Evolutionary conservation across 2,797 vertebrate genomes (phyloP).

Genomic region (Sorex maritimensis): DNA sequence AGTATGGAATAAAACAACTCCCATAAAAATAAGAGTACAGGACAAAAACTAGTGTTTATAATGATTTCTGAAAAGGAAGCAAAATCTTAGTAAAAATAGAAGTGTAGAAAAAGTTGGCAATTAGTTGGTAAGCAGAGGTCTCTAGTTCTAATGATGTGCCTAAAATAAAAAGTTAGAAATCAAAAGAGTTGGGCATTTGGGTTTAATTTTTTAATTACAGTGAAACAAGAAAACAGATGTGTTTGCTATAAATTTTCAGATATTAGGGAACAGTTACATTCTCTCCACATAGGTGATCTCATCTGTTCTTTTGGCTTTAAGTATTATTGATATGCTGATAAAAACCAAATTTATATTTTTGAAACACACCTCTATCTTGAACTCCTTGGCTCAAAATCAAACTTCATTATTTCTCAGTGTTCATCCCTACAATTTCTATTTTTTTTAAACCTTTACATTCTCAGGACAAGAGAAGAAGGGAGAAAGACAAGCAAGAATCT

Average conservation of each 20-base stretch:
- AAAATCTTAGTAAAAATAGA: conserved; percentile 2
- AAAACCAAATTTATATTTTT: background rate
- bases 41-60: background rate
- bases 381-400: background rate
- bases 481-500: background rate
- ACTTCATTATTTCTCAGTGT: background rate
- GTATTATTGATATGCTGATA: background rate
- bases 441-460: background rate
- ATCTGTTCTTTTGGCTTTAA: background rate
- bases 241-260: background rate
- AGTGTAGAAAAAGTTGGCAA: background rate
- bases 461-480: background rate
- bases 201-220: no score
- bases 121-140: background rate
- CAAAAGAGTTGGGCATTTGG: background rate
- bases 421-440: background rate
- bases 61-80: background rate
- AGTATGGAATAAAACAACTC: background rate
- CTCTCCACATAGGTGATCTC: background rate
- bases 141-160: background rate
- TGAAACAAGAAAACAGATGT: background rate
- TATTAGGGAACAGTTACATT: background rate
- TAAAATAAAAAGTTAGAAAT: background rate
- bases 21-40: background rate
- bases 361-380: background rate